phyloP scores from a whole-genome alignment of 2,888 invertebrate genomes.

The Uropetala carovei region DNA sequence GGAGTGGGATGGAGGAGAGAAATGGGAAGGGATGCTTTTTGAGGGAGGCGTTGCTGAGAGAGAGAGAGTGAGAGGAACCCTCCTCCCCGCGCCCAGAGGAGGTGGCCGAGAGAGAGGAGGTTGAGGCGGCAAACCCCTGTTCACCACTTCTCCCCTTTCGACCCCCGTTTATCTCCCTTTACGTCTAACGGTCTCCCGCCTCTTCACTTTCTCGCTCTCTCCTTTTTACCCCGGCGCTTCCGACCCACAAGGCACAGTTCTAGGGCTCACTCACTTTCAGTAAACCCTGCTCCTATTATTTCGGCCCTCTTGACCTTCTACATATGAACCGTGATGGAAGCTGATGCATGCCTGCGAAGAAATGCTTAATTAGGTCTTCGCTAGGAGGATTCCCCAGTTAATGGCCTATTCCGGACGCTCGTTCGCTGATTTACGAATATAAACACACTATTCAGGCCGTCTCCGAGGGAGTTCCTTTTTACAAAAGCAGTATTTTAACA shows the following conservation, averaged over 20 bases:
- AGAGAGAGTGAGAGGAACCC: background rate
- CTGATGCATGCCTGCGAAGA: background rate
- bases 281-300: constrained; percentile 12
- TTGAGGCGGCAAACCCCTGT: constrained; percentile 60
- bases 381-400: background rate
- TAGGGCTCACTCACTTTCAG: background rate
- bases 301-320: constrained; percentile 11
- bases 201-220: background rate
- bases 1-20: background rate
- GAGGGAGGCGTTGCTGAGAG: background rate
- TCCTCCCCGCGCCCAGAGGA: background rate
- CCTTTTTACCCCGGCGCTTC: background rate
- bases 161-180: constrained; percentile 63
- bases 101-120: background rate
- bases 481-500: too few species aligned
- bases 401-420: background rate
- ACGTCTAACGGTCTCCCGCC: constrained; percentile 60
- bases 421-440: background rate
- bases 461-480: background rate
- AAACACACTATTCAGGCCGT: background rate
- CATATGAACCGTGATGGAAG: background rate
- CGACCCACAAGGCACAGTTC: constrained; percentile 35
- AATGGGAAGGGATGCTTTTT: constrained; percentile 30
- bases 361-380: background rate
- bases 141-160: constrained; percentile 51